Evolutionary conservation across 2,113 vertebrate species (phyloP).

Genomic region (Morone chrysops): DNA sequence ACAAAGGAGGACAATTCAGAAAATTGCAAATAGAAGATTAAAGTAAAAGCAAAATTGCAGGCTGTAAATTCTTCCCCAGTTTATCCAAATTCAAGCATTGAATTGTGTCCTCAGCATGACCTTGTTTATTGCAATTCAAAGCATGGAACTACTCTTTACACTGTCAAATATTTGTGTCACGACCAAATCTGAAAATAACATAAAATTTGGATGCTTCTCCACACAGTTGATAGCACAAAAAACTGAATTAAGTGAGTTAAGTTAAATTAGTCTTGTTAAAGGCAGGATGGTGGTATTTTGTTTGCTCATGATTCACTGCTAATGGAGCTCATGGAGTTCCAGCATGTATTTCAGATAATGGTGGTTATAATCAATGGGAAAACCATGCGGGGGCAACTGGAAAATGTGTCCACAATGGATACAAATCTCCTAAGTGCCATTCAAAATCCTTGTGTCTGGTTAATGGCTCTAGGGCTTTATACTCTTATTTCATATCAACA

Average conservation of each 20-base stretch:
- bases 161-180: neutral
- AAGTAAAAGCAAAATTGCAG: conserved; percentile 12
- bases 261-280: neutral
- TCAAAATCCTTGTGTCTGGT: neutral
- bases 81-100: neutral
- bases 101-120: neutral
- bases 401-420: neutral
- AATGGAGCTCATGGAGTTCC: neutral
- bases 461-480: neutral
- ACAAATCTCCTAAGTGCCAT: neutral
- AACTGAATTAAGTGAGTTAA: too few relatives aligned
- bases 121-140: neutral
- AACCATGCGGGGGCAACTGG: neutral
- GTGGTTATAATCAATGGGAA: neutral
- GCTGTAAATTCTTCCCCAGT: neutral
- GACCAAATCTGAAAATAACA: neutral
- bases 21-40: conserved; percentile 25
- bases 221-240: neutral
- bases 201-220: neutral
- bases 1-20: neutral
- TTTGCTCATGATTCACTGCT: neutral
- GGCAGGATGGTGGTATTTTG: neutral
- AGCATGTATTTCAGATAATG: neutral
- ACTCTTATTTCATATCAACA: neutral
- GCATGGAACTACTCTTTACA: neutral